Base-by-base conservation (phyloP, 2,888 invertebrate species). In the Trissolcus japonicus region DNA sequence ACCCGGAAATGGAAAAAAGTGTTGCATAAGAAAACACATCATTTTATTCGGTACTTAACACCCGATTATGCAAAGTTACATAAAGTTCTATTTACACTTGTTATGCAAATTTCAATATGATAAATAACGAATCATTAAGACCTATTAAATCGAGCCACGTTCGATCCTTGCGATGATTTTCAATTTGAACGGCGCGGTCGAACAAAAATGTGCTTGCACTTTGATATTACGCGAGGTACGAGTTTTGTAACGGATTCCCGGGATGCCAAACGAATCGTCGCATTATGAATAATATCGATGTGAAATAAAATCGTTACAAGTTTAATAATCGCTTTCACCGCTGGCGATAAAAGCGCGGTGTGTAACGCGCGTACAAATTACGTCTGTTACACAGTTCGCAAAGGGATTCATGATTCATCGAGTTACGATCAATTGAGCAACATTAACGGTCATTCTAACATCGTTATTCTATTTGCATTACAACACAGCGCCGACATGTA, bases 361-460 rank as follows among this genome's bases (percentile, higher is more conserved):
- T 43, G 40, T 54, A 72, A 72, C 54, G 40, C 59, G 59, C 46
- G 59, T 55, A 60, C 67, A 68, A 67, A 74, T 74, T 68, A 48
- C 53, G 59, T 43, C 56, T 43, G 54, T 62, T 71, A 66, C 60
- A 53, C 21, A 50, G 48, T 60, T 51, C 19, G 11, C 53, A 17
- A 41, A 7, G 60, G 46, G 55, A 73, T 19, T 29, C 43, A 50
- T 59, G 67, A 79, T 79, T 80, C 79, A 80, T 79, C 54, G 14
- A 35, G 50, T 69, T 68, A 69, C 73, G 65, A 67, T 55, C 67
- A 53, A 65, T 50, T 56, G 41, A 19, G 51, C 50, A 73, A 65
- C 54, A 16, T 55, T 60, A 55, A 73, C 48, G 40, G 63, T 54
- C 60, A 60, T 54, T 63, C 51, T 16, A 53, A 57, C 43, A 51